These are phyloP conservation scores for Lumbricus terrestris DNA, from an alignment of 2,888 invertebrate genomes.

Conservation along the genomic window DNA sequence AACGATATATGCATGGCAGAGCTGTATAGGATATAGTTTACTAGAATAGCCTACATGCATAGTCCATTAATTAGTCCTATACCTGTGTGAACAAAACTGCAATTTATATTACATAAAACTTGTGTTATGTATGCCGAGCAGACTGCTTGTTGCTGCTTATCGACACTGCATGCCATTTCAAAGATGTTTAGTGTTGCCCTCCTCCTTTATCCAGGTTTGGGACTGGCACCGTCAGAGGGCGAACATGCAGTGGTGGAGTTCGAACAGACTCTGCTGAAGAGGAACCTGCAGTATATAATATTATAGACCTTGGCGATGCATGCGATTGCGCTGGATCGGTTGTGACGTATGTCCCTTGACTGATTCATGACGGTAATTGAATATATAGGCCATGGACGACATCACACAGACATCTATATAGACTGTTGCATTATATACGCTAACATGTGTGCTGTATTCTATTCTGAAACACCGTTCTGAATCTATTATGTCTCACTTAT, in stretches of 20 bases:
- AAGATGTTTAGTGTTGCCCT: too few species aligned
- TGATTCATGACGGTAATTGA: too few species aligned
- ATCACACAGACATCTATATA: neutral
- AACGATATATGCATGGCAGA: too few species aligned
- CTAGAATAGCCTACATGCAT: too few species aligned
- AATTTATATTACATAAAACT: neutral
- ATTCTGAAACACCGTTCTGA: neutral
- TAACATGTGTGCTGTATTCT: neutral
- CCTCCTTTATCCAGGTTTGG: too few species aligned
- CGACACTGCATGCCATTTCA: too few species aligned
- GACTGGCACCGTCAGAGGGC: too few species aligned
- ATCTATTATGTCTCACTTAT: neutral
- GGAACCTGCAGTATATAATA: too few species aligned
- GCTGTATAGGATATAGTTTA: too few species aligned
- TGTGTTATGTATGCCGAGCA: neutral
- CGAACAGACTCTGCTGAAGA: neutral
- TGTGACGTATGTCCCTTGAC: neutral
- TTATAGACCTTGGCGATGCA: neutral
- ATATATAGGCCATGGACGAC: neutral
- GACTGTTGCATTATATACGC: neutral
- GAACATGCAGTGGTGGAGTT: too few species aligned
- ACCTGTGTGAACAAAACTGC: neutral
- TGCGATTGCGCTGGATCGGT: neutral
- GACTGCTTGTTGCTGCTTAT: too few species aligned
- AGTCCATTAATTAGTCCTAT: too few species aligned